Conservation (phyloP, 2,888 invertebrate genomes). For the Chrysopilus asiliformis region DNA sequence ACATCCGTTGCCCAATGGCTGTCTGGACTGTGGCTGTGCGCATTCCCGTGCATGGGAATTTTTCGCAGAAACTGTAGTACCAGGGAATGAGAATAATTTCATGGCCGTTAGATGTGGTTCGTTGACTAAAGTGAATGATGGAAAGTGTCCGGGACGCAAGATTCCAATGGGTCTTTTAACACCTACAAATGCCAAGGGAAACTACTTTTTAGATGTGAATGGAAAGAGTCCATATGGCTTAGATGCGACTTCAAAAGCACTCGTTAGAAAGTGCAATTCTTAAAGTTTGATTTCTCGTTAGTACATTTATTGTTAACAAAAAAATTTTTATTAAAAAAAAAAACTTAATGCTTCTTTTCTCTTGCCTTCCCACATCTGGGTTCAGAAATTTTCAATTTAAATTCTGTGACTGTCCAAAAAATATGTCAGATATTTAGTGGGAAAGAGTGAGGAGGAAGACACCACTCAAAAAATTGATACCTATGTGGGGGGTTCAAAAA, state of each 20-base stretch:
- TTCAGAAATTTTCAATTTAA: no score
- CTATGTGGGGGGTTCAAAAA: no score
- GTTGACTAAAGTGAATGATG: conserved; percentile 20
- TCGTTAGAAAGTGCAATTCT: no score
- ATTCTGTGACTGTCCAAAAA: no score
- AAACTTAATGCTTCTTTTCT: no score
- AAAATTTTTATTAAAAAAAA: no score
- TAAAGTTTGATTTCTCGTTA: no score
- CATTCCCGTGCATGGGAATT: conserved; percentile 27
- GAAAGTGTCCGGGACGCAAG: conserved; percentile 22
- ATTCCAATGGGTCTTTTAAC: conserved; percentile 29
- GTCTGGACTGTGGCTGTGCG: conserved; percentile 24
- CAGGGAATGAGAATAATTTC: conserved; percentile 24
- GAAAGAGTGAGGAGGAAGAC: no score
- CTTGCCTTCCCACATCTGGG: no score
- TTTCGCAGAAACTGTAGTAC: conserved; percentile 27
- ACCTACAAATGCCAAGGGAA: conserved; percentile 25
- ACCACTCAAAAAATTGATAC: no score
- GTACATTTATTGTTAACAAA: no score
- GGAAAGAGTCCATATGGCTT: conserved; percentile 23
- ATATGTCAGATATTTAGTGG: no score
- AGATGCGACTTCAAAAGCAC: conserved; percentile 2
- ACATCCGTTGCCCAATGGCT: conserved; percentile 25
- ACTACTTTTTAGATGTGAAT: conserved; percentile 29
- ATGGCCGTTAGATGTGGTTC: conserved; percentile 23